These are phyloP conservation scores for Burhinus bistriatus DNA, from an alignment of 2,113 vertebrate species.

Conservation along the genomic window DNA sequence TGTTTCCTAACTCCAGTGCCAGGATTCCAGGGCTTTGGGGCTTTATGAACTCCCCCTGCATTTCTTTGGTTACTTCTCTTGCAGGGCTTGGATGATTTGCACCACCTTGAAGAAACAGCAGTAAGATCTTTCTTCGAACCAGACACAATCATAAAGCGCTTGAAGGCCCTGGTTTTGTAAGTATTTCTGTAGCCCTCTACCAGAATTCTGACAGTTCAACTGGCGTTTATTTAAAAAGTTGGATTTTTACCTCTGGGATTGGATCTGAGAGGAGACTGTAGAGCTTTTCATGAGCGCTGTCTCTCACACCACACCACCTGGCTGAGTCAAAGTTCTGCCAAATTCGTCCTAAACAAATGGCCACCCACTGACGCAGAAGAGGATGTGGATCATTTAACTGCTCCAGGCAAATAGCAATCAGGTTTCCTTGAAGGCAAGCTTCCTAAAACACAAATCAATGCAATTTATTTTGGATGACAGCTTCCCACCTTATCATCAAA, in stretches of 20 bases:
- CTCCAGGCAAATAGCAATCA: conserved; percentile 97
- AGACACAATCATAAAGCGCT: background rate
- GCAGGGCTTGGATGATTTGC: background rate
- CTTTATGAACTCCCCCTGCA: background rate
- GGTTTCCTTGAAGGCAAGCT: conserved; percentile 95
- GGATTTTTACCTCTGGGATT: conserved; percentile 86
- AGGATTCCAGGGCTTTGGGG: background rate
- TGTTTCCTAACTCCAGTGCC: background rate
- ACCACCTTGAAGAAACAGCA: background rate
- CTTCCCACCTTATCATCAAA: background rate
- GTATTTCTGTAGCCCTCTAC: background rate
- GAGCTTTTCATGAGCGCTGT: conserved; percentile 97
- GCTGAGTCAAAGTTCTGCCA: conserved; percentile 99
- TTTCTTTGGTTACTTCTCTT: background rate
- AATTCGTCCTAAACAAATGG: conserved; percentile 94
- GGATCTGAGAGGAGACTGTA: conserved; percentile 94
- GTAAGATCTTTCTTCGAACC: background rate
- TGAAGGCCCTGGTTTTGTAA: background rate
- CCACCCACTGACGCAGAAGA: conserved; percentile 95
- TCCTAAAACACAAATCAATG: conserved; percentile 75
- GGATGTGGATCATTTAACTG: conserved; percentile 95
- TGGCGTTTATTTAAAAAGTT: rapidly evolving
- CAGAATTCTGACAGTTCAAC: background rate
- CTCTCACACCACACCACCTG: conserved; percentile 94
- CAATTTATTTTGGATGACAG: background rate